phyloP scores from a whole-genome alignment of 2,888 invertebrate species.

The Drosophila sordidapex region DNA sequence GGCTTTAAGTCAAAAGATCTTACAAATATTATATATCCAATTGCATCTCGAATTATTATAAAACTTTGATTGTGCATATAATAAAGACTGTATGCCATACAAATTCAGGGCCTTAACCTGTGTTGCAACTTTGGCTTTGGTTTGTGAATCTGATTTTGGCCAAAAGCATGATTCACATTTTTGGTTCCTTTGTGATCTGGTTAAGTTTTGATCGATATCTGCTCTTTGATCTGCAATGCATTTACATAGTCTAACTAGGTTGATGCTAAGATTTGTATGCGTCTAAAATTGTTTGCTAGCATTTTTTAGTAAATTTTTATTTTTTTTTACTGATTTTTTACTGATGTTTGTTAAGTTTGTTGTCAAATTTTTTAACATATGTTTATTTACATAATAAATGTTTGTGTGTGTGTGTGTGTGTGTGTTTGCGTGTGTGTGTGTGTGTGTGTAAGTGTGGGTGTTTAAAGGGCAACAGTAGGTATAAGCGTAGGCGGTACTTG shows the following conservation, averaged over 20 bases:
- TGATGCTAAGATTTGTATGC: slow-evolving; percentile 48
- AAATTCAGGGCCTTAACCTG: too few relatives aligned
- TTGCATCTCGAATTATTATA: neutral
- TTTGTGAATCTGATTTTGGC: neutral
- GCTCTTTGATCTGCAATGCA: slow-evolving; percentile 38
- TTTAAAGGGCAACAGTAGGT: slow-evolving; percentile 35
- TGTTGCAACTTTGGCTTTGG: too few relatives aligned
- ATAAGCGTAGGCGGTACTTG: slow-evolving; percentile 36
- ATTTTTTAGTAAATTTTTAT: slow-evolving; percentile 11
- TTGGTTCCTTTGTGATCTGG: neutral
- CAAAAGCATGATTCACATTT: neutral
- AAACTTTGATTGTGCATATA: neutral
- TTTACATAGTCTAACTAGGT: slow-evolving; percentile 50
- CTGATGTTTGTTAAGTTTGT: slow-evolving; percentile 51
- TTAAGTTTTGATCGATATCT: slow-evolving; percentile 5
- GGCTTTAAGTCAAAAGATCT: neutral
- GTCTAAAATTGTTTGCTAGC: slow-evolving; percentile 55
- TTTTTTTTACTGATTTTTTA: slow-evolving; percentile 65
- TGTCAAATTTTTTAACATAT: slow-evolving; percentile 27
- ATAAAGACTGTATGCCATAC: neutral
- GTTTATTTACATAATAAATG: slow-evolving; percentile 60
- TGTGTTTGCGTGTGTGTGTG: slow-evolving; percentile 24
- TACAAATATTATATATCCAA: neutral
- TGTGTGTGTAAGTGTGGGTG: slow-evolving; percentile 32
- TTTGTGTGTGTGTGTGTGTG: slow-evolving; percentile 43